Evolutionary conservation across 2,888 invertebrate genomes (phyloP).

Genomic region (Plebejus argus): DNA sequence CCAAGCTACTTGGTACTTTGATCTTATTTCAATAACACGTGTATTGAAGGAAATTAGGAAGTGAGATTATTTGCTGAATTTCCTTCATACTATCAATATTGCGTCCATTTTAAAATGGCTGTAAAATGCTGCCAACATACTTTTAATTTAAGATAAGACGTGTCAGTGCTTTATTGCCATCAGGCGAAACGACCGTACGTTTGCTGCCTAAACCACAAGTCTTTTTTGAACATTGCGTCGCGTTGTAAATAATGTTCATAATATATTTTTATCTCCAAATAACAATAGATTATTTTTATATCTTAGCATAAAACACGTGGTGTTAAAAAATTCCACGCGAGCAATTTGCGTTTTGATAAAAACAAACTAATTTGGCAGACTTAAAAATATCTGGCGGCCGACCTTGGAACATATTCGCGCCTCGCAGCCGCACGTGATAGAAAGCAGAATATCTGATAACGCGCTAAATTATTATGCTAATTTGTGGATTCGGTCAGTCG

Average conservation of each 20-base stretch:
- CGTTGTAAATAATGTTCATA: background rate
- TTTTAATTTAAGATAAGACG: no score
- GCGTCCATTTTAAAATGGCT: no score
- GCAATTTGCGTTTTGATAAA: slow-evolving; percentile 17
- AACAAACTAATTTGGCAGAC: slow-evolving; percentile 25
- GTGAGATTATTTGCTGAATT: background rate
- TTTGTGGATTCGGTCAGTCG: slow-evolving; percentile 13
- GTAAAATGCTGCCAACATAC: no score
- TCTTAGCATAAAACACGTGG: slow-evolving; percentile 5
- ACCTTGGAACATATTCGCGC: slow-evolving; percentile 29
- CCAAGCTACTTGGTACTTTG: background rate
- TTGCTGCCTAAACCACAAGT: background rate
- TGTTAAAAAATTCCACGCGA: slow-evolving; percentile 13
- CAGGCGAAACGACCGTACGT: background rate
- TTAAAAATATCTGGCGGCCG: slow-evolving; percentile 14
- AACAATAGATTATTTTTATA: background rate
- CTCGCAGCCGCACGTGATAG: slow-evolving; percentile 28
- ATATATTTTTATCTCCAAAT: background rate
- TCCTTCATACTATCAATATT: no score
- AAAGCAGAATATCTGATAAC: slow-evolving; percentile 30
- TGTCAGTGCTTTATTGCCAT: no score
- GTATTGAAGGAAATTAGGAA: background rate
- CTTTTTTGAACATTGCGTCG: background rate
- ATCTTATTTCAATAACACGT: background rate
- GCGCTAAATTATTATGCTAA: slow-evolving; percentile 28